Evolutionary conservation across 2,888 invertebrate genomes (phyloP).

Genomic region (Nowickia ferox): DNA sequence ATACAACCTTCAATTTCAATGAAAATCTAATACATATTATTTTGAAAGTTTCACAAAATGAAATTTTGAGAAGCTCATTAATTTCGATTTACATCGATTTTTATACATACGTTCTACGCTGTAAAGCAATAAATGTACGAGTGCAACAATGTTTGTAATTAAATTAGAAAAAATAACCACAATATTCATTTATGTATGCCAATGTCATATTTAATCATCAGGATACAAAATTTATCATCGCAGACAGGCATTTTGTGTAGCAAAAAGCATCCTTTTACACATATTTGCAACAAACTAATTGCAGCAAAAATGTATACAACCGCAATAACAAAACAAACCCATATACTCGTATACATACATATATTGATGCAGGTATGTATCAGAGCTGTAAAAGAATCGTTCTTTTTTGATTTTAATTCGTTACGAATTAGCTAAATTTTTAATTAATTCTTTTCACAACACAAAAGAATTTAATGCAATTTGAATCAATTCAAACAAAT

Average conservation of each 20-base stretch:
- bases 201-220: constrained; percentile 48
- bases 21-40: too few relatives aligned
- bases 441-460: too few relatives aligned
- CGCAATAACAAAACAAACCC: neutral
- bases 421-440: too few relatives aligned
- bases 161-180: neutral
- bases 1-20: too few relatives aligned
- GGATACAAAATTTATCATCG: constrained; percentile 38
- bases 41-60: too few relatives aligned
- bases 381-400: too few relatives aligned
- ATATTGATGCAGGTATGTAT: too few relatives aligned
- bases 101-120: neutral
- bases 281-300: constrained; percentile 40
- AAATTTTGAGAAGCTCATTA: neutral
- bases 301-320: constrained; percentile 8
- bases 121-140: too few relatives aligned
- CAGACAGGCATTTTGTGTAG: constrained; percentile 9
- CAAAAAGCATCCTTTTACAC: constrained; percentile 15
- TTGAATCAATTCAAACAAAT: too few relatives aligned
- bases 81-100: neutral
- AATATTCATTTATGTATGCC: constrained; percentile 34
- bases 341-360: neutral
- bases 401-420: too few relatives aligned
- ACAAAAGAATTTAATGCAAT: too few relatives aligned
- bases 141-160: neutral